phyloP scores from a whole-genome alignment of 2,888 invertebrate genomes.

The Pristionchus exspectatus region DNA sequence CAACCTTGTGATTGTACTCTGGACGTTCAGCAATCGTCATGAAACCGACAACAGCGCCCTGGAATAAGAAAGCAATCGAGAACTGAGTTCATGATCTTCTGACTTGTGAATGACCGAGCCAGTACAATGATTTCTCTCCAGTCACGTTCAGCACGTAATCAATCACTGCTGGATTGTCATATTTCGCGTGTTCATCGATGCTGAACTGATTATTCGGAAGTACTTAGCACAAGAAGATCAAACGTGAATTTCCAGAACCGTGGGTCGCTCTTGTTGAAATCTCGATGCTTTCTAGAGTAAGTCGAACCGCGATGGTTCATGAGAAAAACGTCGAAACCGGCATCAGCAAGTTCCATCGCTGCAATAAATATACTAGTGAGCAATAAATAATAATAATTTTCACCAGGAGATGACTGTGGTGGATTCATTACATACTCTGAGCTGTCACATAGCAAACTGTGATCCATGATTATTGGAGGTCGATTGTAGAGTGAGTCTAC shows the following conservation, averaged over 20 bases:
- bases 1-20: neutral
- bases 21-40: neutral
- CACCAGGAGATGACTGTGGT: constrained; percentile 5
- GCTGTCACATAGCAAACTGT: neutral
- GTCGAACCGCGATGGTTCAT: neutral
- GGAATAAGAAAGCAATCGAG: neutral
- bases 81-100: neutral
- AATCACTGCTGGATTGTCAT: neutral
- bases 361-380: no score
- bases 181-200: neutral
- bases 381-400: neutral
- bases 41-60: neutral
- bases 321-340: neutral
- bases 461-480: constrained; percentile 2
- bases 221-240: neutral
- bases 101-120: constrained; percentile 2
- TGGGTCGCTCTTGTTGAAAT: neutral
- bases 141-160: neutral
- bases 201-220: neutral
- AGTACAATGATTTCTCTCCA: neutral
- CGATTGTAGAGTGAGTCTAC: neutral
- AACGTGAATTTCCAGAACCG: constrained; percentile 20
- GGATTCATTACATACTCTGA: neutral
- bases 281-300: neutral
- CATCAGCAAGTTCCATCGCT: neutral